phyloP scores from a whole-genome alignment of 1,140 invertebrate species.

The Papilio dardanus region DNA sequence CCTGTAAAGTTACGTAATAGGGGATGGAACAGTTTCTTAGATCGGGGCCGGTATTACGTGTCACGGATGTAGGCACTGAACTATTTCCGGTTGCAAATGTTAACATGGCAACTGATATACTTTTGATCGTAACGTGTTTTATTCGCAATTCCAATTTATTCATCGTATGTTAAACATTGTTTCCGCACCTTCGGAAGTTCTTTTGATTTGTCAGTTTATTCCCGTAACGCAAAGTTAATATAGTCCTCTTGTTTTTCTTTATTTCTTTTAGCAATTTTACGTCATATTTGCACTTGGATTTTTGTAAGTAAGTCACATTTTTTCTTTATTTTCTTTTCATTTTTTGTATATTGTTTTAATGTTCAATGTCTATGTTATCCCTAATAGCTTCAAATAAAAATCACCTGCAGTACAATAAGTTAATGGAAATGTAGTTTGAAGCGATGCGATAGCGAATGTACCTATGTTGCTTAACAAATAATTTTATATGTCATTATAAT shows the following conservation, averaged over 20 bases:
- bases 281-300: constrained; percentile 37
- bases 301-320: constrained; percentile 40
- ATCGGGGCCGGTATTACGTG: constrained; percentile 15
- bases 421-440: not conserved
- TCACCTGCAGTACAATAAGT: not conserved
- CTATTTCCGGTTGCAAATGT: not conserved
- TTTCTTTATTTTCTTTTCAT: constrained; percentile 39
- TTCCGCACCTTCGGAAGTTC: not conserved
- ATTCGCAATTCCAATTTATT: not conserved
- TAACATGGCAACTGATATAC: constrained; percentile 14
- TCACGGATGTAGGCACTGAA: not conserved
- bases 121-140: not conserved
- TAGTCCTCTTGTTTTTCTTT: constrained; percentile 28
- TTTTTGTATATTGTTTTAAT: constrained; percentile 24
- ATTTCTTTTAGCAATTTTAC: constrained; percentile 35
- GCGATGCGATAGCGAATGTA: constrained; percentile 32
- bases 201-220: constrained; percentile 3
- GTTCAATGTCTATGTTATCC: constrained; percentile 16
- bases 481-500: not conserved
- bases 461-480: not conserved
- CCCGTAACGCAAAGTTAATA: not conserved
- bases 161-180: no score
- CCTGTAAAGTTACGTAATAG: constrained; percentile 24
- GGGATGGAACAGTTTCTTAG: constrained; percentile 26
- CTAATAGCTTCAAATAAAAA: not conserved